phyloP scores from a whole-genome alignment of 37 sponge, comb jelly and placozoan species.

The Trichoplax adhaerens region DNA sequence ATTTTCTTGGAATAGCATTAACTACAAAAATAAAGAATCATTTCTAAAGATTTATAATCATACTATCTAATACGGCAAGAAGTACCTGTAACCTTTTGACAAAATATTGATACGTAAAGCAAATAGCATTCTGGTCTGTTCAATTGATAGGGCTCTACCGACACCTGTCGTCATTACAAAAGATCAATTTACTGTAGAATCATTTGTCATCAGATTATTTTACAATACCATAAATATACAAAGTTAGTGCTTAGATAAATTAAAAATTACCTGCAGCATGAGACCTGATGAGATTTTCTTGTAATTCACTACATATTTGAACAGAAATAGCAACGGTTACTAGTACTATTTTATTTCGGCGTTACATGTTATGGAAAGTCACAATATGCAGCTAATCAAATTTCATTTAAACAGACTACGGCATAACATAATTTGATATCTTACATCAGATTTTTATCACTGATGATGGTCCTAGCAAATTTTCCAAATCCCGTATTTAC shows the following conservation, averaged over 20 bases:
- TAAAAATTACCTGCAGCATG: conserved; percentile 41
- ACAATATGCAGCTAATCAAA: too few species aligned
- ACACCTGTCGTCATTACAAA: too few species aligned
- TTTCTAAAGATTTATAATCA: too few species aligned
- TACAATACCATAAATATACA: not conserved
- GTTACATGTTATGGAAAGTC: too few species aligned
- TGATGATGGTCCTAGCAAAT: conserved; percentile 57
- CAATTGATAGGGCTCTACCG: conserved; percentile 49
- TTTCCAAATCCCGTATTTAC: conserved; percentile 83
- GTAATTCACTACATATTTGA: conserved; percentile 38
- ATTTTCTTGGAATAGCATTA: not conserved
- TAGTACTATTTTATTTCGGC: too few species aligned
- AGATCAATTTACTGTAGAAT: conserved; percentile 13
- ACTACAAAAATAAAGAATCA: too few species aligned
- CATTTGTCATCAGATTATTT: not conserved
- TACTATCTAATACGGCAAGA: conserved; percentile 1
- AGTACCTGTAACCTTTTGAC: conserved; percentile 81
- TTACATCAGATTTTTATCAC: conserved; percentile 33
- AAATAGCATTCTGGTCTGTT: conserved; percentile 48
- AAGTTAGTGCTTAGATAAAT: not conserved
- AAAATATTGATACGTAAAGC: conserved; percentile 82
- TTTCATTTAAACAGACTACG: too few species aligned
- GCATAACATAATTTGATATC: not conserved
- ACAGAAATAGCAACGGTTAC: not conserved
- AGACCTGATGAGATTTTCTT: conserved; percentile 65